Evolutionary conservation across 2,888 invertebrate species (phyloP).

Genomic region (Diabrotica balteata): DNA sequence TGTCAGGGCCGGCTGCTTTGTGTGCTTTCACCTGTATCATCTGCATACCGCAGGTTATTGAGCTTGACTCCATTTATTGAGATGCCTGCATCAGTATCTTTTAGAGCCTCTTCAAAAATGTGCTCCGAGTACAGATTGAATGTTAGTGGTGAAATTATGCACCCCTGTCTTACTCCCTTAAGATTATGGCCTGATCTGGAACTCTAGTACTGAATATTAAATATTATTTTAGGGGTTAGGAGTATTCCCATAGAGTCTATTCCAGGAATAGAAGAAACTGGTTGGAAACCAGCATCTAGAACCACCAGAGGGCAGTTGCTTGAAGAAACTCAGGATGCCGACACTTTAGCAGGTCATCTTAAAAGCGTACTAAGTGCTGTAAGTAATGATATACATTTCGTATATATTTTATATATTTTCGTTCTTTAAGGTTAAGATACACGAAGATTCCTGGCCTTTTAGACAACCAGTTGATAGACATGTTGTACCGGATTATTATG

Average conservation of each 20-base stretch:
- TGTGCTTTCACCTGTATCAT: no score
- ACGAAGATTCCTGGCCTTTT: constrained; percentile 94
- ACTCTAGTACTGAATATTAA: not conserved
- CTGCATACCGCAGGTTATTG: no score
- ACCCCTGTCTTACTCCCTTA: no score
- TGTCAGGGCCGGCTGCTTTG: no score
- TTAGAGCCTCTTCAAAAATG: no score
- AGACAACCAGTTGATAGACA: constrained; percentile 89
- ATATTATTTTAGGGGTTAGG: constrained; percentile 63
- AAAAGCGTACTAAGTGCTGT: constrained; percentile 74
- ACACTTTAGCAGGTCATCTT: constrained; percentile 69
- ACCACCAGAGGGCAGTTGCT: constrained; percentile 65
- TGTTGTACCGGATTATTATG: constrained; percentile 95
- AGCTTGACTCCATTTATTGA: no score
- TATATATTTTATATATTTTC: constrained; percentile 11
- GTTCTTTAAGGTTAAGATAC: constrained; percentile 71
- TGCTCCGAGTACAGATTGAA: no score
- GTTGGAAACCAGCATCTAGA: constrained; percentile 76
- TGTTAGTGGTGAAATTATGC: no score
- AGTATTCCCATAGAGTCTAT: constrained; percentile 88
- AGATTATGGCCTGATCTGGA: no score
- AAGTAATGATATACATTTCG: constrained; percentile 44
- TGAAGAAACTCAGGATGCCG: constrained; percentile 76
- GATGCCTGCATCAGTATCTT: no score
- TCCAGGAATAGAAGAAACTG: constrained; percentile 86